Conservation (phyloP, 2,797 vertebrate genomes). For the Taeniopygia guttata region DNA sequence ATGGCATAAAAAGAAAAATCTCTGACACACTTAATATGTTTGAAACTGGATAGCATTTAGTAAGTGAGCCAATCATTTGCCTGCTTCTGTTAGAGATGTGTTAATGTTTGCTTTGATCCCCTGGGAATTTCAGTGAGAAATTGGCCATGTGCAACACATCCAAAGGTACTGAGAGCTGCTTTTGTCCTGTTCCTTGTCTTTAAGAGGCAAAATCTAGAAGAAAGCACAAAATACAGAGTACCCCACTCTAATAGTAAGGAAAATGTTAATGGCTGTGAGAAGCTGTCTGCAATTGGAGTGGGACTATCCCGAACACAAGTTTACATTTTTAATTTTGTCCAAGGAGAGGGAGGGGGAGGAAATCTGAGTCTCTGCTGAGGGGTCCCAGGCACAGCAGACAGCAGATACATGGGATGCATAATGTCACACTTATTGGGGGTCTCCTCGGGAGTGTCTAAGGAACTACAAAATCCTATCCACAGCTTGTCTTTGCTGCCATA, state of each 20-base stretch:
- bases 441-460: background rate
- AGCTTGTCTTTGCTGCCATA: background rate
- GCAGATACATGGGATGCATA: background rate
- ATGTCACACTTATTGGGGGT: accelerated
- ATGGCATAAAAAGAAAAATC: background rate
- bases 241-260: background rate
- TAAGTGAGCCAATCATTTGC: background rate
- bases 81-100: background rate
- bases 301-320: accelerated
- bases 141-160: background rate
- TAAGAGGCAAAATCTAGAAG: background rate
- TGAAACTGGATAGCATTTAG: background rate
- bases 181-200: background rate
- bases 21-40: background rate
- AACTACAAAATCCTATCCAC: background rate
- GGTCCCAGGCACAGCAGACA: background rate
- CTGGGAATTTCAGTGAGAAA: background rate
- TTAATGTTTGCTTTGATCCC: background rate
- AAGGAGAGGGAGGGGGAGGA: background rate
- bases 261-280: background rate
- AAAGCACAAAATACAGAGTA: background rate
- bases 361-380: background rate
- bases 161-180: background rate
- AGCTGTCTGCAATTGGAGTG: background rate
- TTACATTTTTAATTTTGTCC: background rate